These are phyloP conservation scores for Brenthis hecate DNA, from an alignment of 2,888 invertebrate species.

Conservation along the genomic window DNA sequence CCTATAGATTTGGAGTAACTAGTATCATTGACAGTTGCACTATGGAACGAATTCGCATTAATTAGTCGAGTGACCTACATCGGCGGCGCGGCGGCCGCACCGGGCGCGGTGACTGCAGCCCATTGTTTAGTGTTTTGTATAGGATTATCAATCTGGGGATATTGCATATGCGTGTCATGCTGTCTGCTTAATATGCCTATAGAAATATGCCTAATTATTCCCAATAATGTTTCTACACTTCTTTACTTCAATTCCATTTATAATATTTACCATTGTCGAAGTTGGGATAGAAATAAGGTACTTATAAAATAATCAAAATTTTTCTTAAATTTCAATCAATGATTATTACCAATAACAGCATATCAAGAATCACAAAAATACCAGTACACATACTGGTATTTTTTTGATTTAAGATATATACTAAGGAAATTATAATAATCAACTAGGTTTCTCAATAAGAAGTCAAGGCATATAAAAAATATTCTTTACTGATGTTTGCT, in stretches of 20 bases:
- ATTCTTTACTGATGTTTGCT: not conserved
- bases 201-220: not conserved
- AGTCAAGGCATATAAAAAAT: not conserved
- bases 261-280: too few species aligned
- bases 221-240: too few species aligned
- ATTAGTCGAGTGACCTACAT: constrained; percentile 40
- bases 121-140: constrained; percentile 6
- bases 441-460: not conserved
- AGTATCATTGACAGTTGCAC: not conserved
- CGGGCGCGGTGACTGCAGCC: constrained; percentile 1
- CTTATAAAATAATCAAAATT: too few species aligned
- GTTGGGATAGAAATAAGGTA: too few species aligned
- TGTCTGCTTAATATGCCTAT: not conserved
- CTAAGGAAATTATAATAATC: too few species aligned
- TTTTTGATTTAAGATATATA: too few species aligned
- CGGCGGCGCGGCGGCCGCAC: not conserved
- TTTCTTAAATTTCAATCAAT: too few species aligned
- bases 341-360: too few species aligned
- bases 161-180: not conserved
- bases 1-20: not conserved
- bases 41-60: constrained; percentile 30
- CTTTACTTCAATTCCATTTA: too few species aligned
- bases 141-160: not conserved
- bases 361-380: too few species aligned
- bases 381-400: too few species aligned